Evolutionary conservation across 1,140 invertebrate genomes (phyloP), one percentile per base, ranked within the genome.

Genomic region (Eufriesea mexicana): DNA sequence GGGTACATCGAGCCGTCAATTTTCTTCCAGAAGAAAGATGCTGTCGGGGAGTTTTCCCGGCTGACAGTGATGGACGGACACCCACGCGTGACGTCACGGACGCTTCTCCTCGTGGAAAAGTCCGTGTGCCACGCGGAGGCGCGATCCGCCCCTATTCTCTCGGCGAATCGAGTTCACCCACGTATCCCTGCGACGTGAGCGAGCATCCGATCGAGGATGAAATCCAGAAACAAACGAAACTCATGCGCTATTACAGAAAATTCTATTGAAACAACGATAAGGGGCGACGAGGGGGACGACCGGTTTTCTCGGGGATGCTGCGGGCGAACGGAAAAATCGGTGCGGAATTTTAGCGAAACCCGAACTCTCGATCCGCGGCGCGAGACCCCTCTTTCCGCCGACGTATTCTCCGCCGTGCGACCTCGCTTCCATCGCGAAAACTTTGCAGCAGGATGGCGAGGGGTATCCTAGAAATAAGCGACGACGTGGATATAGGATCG

Each of bases 21-120:
- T 80, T 64, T 80, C n/a, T 62, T 18, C 78, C 8, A 9, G 23
- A 5, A 49, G 79, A 74, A 73, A 62, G 66, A 57, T 35, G 45
- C 49, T 49, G 51, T 10, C 25, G 66, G 25, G n/a, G 49, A 42
- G 49, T 67, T 64, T 57, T 16, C 47, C 23, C 10, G 54, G 64
- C 78, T 86, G 90, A 91, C 88, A 90, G 77, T 91, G 89, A 92
- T 85, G 55, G 88, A 91, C 86, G 75, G 82, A 85, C 83, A 85
- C 75, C 61, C 51, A 59, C 72, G 75, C 59, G 54, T 67, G 47
- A 86, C 73, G 75, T 86, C 85, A 76, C 55, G 68, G 47, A 14
- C 23, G 49, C 20, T 54, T 47, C 84, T 68, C 51, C 28, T 83
- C 57, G 73, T 55, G 85, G 83, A 90, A 51, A 42, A 66, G 35